Evolutionary conservation across 2,888 invertebrate genomes (phyloP).

Genomic region (Himalopsyche japonica): DNA sequence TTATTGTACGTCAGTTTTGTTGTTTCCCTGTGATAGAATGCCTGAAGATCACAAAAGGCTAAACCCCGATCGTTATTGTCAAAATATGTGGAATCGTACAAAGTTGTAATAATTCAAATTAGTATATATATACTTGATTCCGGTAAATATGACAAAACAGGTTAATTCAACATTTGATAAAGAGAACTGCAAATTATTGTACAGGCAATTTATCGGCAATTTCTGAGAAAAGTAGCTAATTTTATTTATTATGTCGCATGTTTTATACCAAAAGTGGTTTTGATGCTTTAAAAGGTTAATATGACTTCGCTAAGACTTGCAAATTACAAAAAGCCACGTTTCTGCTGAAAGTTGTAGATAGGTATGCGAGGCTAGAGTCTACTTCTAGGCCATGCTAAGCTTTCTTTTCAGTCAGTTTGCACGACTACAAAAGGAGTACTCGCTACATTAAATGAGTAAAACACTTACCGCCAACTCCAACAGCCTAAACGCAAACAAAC

Average conservation of each 20-base stretch:
- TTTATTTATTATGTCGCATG: background rate
- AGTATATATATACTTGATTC: no score
- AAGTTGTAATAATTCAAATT: no score
- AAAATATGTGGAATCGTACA: no score
- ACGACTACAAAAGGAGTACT: background rate
- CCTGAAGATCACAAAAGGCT: no score
- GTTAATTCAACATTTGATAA: no score
- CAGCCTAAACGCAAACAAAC: background rate
- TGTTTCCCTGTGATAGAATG: no score
- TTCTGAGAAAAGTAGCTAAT: no score
- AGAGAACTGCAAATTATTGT: no score
- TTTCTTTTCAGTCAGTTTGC: background rate
- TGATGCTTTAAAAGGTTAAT: background rate
- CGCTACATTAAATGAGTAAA: background rate
- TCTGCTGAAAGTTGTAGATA: background rate
- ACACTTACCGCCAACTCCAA: background rate
- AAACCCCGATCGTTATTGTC: no score
- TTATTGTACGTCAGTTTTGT: no score
- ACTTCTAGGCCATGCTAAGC: background rate
- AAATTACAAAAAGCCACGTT: background rate
- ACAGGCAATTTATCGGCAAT: no score
- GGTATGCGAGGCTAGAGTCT: background rate
- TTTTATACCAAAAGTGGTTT: background rate
- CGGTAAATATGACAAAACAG: no score
- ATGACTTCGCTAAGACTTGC: background rate